phyloP scores from a whole-genome alignment of 2,797 vertebrate species.

The Mormyrus proboscirostris region DNA sequence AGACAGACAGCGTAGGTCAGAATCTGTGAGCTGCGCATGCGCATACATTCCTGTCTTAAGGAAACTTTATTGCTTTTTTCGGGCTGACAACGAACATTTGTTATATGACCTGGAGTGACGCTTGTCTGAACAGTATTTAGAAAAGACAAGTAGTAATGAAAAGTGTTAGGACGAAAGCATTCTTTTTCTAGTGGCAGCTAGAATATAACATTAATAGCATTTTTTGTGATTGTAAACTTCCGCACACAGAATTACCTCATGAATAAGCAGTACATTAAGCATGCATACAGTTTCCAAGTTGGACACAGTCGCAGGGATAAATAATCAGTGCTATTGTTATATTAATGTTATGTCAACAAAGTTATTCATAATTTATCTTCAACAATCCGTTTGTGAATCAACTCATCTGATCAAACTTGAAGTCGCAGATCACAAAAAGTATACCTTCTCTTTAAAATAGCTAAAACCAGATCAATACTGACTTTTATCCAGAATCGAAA shows the following conservation, averaged over 20 bases:
- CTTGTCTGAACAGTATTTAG: not conserved
- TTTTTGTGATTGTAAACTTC: not conserved
- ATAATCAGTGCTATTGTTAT: not conserved
- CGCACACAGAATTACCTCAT: not conserved
- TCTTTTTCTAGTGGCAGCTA: not conserved
- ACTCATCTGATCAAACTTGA: not conserved
- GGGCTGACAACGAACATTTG: not conserved
- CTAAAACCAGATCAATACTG: not conserved
- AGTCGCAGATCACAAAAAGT: not conserved
- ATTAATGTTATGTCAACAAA: not conserved
- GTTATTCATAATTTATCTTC: not conserved
- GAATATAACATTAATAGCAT: not conserved
- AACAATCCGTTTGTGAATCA: not conserved
- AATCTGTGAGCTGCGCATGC: conserved; percentile 13
- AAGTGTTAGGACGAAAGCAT: not conserved
- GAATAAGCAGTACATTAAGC: not conserved
- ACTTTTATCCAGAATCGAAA: not conserved
- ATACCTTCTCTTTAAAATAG: not conserved
- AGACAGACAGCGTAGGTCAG: not conserved
- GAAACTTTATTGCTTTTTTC: conserved; percentile 24
- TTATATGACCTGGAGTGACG: not conserved
- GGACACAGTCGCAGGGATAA: not conserved
- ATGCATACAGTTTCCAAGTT: not conserved
- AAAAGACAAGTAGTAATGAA: not conserved
- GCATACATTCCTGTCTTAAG: not conserved